phyloP scores from a whole-genome alignment of 2,888 invertebrate species.

The Hesperia comma region DNA sequence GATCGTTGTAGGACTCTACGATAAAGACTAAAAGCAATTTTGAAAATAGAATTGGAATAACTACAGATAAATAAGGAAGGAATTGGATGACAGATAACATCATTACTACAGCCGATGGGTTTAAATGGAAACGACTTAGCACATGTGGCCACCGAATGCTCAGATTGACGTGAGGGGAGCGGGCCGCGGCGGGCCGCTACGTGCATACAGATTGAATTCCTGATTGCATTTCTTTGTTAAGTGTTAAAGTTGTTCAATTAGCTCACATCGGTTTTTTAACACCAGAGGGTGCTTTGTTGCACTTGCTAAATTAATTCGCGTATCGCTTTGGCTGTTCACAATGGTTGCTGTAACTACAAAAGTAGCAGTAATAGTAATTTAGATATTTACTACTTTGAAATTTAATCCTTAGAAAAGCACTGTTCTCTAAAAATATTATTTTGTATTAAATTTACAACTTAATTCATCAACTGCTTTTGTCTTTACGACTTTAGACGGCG shows the following conservation, averaged over 20 bases:
- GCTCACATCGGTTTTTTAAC: neutral
- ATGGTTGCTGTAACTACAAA: too few species aligned
- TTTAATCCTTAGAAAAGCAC: too few species aligned
- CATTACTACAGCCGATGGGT: neutral
- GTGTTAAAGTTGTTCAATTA: neutral
- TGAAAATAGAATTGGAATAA: neutral
- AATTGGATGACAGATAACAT: neutral
- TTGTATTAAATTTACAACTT: too few species aligned
- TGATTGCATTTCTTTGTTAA: neutral
- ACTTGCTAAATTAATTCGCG: neutral
- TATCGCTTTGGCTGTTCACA: neutral
- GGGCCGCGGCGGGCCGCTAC: neutral
- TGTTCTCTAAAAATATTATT: too few species aligned
- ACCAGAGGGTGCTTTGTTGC: neutral
- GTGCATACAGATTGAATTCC: neutral
- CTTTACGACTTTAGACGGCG: too few species aligned
- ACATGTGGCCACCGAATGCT: neutral
- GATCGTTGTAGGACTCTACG: too few species aligned
- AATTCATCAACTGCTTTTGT: too few species aligned
- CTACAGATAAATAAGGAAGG: neutral
- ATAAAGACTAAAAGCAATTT: neutral
- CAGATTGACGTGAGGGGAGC: neutral
- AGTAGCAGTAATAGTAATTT: too few species aligned
- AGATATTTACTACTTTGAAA: too few species aligned
- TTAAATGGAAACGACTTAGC: slow-evolving; percentile 2